Conservation (phyloP, 2,888 invertebrate species). For the Nomada goodeniana region DNA sequence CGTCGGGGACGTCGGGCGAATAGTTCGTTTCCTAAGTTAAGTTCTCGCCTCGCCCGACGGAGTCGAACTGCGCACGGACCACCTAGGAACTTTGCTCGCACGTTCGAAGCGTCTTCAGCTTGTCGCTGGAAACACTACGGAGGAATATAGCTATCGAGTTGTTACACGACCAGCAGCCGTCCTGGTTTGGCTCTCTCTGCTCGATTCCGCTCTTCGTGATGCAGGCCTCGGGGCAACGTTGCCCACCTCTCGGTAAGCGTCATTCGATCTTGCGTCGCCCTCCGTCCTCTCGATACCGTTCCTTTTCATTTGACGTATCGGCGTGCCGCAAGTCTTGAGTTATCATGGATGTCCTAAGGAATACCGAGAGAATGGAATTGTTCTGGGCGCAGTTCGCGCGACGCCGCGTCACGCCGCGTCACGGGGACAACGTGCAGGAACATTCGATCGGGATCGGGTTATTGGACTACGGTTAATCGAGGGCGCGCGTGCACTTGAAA, state of each 20-base stretch:
- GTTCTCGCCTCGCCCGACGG: neutral
- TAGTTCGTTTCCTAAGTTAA: neutral
- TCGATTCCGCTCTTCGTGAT: slow-evolving; percentile 40
- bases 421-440: slow-evolving; percentile 12
- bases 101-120: neutral
- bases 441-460: slow-evolving; percentile 7
- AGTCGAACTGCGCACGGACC: no score
- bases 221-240: slow-evolving; percentile 15
- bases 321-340: slow-evolving; percentile 37
- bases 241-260: slow-evolving; percentile 33
- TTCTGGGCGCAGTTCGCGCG: slow-evolving; percentile 16
- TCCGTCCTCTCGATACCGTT: slow-evolving; percentile 3
- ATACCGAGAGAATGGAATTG: slow-evolving; percentile 31
- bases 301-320: slow-evolving; percentile 28
- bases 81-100: neutral
- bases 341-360: slow-evolving; percentile 41
- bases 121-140: neutral
- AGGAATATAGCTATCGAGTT: neutral
- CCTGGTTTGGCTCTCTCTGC: slow-evolving; percentile 1
- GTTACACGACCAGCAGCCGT: slow-evolving; percentile 2
- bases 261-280: slow-evolving; percentile 28
- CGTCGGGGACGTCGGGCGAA: neutral
- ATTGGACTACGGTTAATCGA: slow-evolving; percentile 1
- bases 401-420: neutral
- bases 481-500: neutral